Conservation (phyloP, 2,113 vertebrate species). For the Siniperca chuatsi region DNA sequence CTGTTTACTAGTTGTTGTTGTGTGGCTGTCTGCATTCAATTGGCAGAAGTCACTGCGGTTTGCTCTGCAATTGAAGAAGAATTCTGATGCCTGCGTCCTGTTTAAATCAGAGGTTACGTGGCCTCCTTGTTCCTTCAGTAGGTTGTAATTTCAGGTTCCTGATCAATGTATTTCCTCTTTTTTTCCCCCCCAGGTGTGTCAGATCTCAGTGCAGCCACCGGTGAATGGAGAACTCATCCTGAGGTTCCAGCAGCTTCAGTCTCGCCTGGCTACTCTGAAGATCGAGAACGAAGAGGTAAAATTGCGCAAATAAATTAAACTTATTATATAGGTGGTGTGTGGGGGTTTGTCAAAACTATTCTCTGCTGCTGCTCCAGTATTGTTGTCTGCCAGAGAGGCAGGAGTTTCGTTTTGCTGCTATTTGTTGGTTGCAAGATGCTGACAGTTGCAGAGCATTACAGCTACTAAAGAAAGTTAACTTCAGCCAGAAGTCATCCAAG, state of each 20-base stretch:
- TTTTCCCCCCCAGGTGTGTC: slow-evolving; percentile 88
- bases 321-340: not conserved
- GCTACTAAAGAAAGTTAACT: slow-evolving; percentile 56
- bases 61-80: slow-evolving; percentile 35
- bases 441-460: slow-evolving; percentile 21
- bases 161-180: not conserved
- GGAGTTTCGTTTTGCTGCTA: not conserved
- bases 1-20: slow-evolving; percentile 59
- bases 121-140: not conserved
- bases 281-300: slow-evolving; percentile 99
- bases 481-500: slow-evolving; percentile 56
- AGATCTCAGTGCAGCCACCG: slow-evolving; percentile 94
- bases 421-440: slow-evolving; percentile 15
- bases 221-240: slow-evolving; percentile 95
- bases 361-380: not conserved
- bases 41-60: slow-evolving; percentile 39
- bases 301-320: not conserved
- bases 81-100: slow-evolving; percentile 25
- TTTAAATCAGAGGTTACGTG: slow-evolving; percentile 1
- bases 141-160: not conserved
- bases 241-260: slow-evolving; percentile 96
- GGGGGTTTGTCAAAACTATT: not conserved
- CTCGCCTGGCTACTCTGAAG: slow-evolving; percentile 94
- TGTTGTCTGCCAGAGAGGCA: not conserved
- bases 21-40: slow-evolving; percentile 43